phyloP scores from a whole-genome alignment of 2,113 vertebrate genomes.

The Pseudorasbora parva region DNA sequence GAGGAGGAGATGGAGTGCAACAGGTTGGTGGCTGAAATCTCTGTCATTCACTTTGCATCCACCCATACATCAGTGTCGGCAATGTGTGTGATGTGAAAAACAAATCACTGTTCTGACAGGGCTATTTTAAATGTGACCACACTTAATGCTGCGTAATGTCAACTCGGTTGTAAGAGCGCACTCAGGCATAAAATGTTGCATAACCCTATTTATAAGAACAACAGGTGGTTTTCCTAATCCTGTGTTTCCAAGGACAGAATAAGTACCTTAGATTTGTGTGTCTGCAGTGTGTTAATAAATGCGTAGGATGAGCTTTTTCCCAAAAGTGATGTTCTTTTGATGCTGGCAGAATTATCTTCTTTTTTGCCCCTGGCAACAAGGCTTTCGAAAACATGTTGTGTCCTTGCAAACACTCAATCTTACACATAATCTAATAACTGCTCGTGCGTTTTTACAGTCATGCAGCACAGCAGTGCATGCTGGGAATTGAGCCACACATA shows the following conservation, averaged over 20 bases:
- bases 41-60: background rate
- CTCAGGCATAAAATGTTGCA: slow-evolving; percentile 15
- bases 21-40: slow-evolving; percentile 7
- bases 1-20: background rate
- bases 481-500: slow-evolving; percentile 26
- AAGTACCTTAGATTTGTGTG: background rate
- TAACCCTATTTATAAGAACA: slow-evolving; percentile 12
- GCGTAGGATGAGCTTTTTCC: slow-evolving; percentile 1
- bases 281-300: slow-evolving; percentile 2
- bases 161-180: background rate
- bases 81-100: background rate
- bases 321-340: slow-evolving; percentile 18
- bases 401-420: slow-evolving; percentile 20
- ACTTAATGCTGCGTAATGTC: background rate
- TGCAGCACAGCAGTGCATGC: background rate
- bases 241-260: slow-evolving; percentile 8
- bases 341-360: background rate
- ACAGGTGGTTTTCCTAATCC: slow-evolving; percentile 18
- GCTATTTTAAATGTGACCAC: slow-evolving; percentile 2
- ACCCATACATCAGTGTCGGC: slow-evolving; percentile 17
- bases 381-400: background rate
- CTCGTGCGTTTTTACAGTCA: background rate
- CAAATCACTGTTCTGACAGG: background rate
- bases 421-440: slow-evolving; percentile 5
- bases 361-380: background rate